Evolutionary conservation across 2,113 vertebrate genomes (phyloP), one percentile per base, ranked within the genome.

Genomic region (Cnemophilus loriae): DNA sequence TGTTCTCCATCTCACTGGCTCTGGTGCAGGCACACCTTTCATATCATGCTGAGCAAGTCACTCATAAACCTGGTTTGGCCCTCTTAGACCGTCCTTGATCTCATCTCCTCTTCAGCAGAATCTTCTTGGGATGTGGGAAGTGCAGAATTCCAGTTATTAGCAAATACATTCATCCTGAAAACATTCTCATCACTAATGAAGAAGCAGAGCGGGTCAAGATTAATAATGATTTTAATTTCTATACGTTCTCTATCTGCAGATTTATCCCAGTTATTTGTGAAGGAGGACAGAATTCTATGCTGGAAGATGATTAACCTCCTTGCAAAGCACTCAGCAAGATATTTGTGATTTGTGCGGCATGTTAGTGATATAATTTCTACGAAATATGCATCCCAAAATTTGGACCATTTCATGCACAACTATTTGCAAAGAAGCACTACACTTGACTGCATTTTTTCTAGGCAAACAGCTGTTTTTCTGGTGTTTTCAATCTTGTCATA

Each of bases 401-500:
- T 70, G 21, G 65, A 82, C 50, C 39, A 90, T 73, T 69, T 73
- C 17, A 90, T 15, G n/a, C 53, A 85, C 32, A 86, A 49, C 47
- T 95, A 44, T 70, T 77, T 91, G 84, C 59, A 67, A 89, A 83
- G 74, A 87, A 88, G 77, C 39, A 56, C 75, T 42, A 44, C 56
- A 83, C 57, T 60, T 75, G 24, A 84, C 87, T 77, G 16, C 17
- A 35, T 73, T 84, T 92, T 63, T 84, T 32, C 79, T 55, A 92
- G 71, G 56, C 79, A 85, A 95, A 90, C 85, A 94, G 79, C 56
- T 94, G 93, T 32, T 95, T 93, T 93, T 86, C 41, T 84, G 79
- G 37, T 93, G 93, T 93, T 94, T 96, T 84, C 75, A 86, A 56
- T 85, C 88, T 71, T 95, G 79, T 86, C 80, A 86, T 89, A 92